phyloP scores from a whole-genome alignment of 1,140 invertebrate species.

The Lanistes nyassanus region DNA sequence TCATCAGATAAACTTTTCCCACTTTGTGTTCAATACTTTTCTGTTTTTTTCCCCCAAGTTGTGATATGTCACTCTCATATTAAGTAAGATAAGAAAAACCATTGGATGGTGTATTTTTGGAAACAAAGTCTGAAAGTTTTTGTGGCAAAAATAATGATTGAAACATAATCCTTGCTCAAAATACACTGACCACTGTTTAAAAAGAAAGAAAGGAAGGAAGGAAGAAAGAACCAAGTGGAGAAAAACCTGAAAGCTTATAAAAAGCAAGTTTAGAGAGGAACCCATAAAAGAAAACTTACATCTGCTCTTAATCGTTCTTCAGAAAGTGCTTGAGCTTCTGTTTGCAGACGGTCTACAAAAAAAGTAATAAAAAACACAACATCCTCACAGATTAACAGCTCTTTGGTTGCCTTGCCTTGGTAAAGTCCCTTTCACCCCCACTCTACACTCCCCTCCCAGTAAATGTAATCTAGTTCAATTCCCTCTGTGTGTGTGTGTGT shows the following conservation, averaged over 20 bases:
- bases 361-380: not conserved
- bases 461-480: too few species aligned
- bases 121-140: too few species aligned
- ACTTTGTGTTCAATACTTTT: not conserved
- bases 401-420: too few species aligned
- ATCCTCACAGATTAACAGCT: not conserved
- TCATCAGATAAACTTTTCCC: too few species aligned
- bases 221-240: not conserved
- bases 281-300: constrained; percentile 42
- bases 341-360: constrained; percentile 58
- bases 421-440: too few species aligned
- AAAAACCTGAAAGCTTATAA: too few species aligned
- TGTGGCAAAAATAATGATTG: too few species aligned
- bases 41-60: not conserved
- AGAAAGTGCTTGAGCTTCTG: constrained; percentile 58
- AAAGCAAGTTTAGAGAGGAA: too few species aligned
- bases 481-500: too few species aligned
- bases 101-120: not conserved
- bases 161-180: too few species aligned
- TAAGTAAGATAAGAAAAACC: not conserved
- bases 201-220: not conserved
- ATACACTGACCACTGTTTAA: too few species aligned
- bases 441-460: too few species aligned
- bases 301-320: constrained; percentile 61
- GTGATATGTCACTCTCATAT: not conserved